Base-by-base conservation (phyloP, 2,113 vertebrate species). In the Notarius lentiginosus region DNA sequence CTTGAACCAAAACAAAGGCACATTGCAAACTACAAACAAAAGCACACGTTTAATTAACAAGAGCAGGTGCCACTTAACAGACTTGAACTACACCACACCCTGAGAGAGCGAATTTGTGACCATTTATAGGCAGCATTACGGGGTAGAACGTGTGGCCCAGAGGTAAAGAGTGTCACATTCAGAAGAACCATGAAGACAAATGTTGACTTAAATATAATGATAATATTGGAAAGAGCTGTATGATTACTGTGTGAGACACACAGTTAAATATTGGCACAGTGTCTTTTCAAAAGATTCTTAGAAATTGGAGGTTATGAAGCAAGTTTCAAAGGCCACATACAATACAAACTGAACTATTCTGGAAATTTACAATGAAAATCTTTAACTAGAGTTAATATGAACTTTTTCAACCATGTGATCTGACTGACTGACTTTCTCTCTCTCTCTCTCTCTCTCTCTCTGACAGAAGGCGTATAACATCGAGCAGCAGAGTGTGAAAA, bases 381-480 rank as follows among this genome's bases (percentile, higher is more conserved):
- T 18, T 4, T 0, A 5, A 58, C 6, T 8, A 14, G n/a, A 56
- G 27, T 79, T n/a, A 41, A 20, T 7, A 5, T 41, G 30, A 49
- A 47, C 20, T 12, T 49, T 47, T 30, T 58, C 11, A 75, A 24
- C 5, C 76, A 8, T 30, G 58, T 47, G 73, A 85, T 72, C 24
- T 58, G 80, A 82, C 51, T 30, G 53, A 60, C 58, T 41, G 41
- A 27, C 53, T 55, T 22, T 60, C 82, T 60, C 80, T 56, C 58
- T 63, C 68, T 66, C 34, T 63, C 27, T 85, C 49, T 53, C 20
- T 49, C 53, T 80, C 34, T 81, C 61, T 65, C 30, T 61, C 85
- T 27, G 60, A 79, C 93, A 97, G 96, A 96, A 96, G 92, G 94
- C 94, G 91, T 96, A 96, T 85, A 95, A 92, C 83, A 90, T 96